Conservation (phyloP, 2,113 vertebrate genomes). For the Suncus etruscus region DNA sequence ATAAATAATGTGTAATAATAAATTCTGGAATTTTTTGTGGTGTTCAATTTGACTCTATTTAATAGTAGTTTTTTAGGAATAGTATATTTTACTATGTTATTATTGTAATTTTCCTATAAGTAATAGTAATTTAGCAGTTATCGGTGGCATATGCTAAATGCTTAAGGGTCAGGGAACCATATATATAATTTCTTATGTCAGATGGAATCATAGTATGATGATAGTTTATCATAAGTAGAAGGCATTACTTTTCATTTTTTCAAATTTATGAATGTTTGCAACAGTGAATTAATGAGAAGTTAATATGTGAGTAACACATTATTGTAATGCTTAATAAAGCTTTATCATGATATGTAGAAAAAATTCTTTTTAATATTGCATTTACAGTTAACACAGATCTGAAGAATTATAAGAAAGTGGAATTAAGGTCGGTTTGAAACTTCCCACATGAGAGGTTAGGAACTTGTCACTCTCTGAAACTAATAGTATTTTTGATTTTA, state of each 20-base stretch:
- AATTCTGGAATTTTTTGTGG: not conserved
- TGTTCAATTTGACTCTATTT: not conserved
- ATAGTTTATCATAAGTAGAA: not conserved
- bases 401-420: not conserved
- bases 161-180: not conserved
- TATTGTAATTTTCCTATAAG: not conserved
- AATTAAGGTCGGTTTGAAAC: not conserved
- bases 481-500: not conserved
- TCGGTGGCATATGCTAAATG: not conserved
- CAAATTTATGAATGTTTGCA: no score
- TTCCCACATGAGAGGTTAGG: not conserved
- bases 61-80: not conserved
- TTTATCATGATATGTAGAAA: not conserved
- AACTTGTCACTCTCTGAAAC: not conserved
- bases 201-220: not conserved
- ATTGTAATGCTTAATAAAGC: not conserved
- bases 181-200: not conserved
- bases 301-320: not conserved
- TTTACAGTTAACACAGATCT: not conserved
- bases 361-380: no score
- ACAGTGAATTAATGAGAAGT: not conserved
- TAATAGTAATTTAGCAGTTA: not conserved
- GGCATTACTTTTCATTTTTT: not conserved
- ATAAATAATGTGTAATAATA: not conserved
- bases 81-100: not conserved